A percentile compares a stretch with the other conserved stretches of the same genome.
These are phyloP conservation scores for Rhombomys opimus DNA, from an alignment of 2,113 vertebrate species.

Conservation along the genomic window DNA sequence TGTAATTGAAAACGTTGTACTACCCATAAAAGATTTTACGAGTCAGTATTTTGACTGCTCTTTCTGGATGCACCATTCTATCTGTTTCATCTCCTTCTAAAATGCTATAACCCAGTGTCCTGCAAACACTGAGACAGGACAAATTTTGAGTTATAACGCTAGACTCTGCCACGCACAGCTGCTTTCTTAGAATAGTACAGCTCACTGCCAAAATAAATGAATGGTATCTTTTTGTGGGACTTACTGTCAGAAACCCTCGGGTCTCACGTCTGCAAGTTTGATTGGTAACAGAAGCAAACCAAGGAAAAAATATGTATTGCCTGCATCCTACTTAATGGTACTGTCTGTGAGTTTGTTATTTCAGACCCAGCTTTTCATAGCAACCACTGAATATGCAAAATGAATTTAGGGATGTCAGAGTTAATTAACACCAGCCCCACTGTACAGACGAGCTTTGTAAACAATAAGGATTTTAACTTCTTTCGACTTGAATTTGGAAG, in stretches of 20 bases:
- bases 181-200: constrained; percentile 60
- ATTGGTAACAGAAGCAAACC: constrained; percentile 75
- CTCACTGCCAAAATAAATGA: constrained; percentile 76
- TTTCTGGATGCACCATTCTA: constrained; percentile 30
- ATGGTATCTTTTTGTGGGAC: constrained; percentile 70
- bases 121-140: constrained; percentile 16
- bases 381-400: constrained; percentile 63
- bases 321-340: constrained; percentile 26
- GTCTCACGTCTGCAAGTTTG: constrained; percentile 74
- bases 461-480: constrained; percentile 68
- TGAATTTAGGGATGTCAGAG: constrained; percentile 57
- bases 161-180: constrained; percentile 55
- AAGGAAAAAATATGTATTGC: constrained; percentile 66
- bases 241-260: constrained; percentile 76
- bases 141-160: constrained; percentile 54
- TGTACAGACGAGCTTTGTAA: constrained; percentile 62
- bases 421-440: constrained; percentile 68
- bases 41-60: background rate
- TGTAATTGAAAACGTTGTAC: constrained; percentile 45
- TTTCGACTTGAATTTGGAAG: constrained; percentile 63
- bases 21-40: constrained; percentile 42
- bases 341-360: constrained; percentile 60
- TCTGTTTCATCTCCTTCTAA: constrained; percentile 53
- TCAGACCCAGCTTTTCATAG: constrained; percentile 60
- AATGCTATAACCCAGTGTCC: constrained; percentile 25